Evolutionary conservation across 2,113 vertebrate species (phyloP).

Genomic region (Phasianus colchicus): DNA sequence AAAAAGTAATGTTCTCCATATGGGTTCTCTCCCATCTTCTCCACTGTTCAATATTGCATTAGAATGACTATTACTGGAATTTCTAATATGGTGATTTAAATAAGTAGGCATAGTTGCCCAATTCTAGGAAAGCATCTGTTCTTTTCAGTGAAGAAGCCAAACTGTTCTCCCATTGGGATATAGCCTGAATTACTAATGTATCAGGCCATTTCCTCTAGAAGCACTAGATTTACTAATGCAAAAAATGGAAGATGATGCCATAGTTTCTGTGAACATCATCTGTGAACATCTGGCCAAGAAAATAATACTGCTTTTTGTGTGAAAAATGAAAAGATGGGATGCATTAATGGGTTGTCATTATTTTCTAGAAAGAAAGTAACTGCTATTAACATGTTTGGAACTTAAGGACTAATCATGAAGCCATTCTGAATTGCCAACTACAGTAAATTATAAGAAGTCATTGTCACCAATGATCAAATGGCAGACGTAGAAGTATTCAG

Average conservation of each 20-base stretch:
- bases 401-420: neutral
- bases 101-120: neutral
- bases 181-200: neutral
- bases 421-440: neutral
- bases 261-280: neutral
- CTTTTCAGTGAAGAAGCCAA: neutral
- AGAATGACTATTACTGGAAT: neutral
- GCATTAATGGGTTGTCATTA: neutral
- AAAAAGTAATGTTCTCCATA: neutral
- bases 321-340: conserved; percentile 6
- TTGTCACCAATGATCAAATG: conserved; percentile 5
- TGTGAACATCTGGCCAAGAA: conserved; percentile 2
- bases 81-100: neutral
- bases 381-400: neutral
- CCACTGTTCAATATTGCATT: neutral
- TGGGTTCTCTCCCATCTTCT: neutral
- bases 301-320: neutral
- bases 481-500: neutral
- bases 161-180: neutral
- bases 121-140: neutral
- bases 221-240: neutral
- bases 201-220: neutral
- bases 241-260: neutral
- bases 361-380: neutral
- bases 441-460: neutral